Conservation (phyloP, 2,797 vertebrate species). For the Coranthus polyacanthus region DNA sequence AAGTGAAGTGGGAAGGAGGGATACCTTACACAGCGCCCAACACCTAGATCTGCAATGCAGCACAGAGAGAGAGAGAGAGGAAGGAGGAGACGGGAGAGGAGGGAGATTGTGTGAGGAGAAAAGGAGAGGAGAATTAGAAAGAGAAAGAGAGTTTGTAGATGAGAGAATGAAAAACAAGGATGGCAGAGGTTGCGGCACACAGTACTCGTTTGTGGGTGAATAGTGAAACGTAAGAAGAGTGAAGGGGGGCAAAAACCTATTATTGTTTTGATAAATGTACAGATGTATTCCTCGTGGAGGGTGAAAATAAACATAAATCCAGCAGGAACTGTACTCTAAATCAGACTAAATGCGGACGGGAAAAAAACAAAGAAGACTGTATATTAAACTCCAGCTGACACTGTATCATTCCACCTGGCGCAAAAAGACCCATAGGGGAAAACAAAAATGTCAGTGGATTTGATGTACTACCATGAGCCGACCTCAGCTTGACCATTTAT, state of each 20-base stretch:
- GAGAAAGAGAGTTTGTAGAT: conserved; percentile 28
- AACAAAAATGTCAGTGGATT: conserved; percentile 59
- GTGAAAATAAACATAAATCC: conserved; percentile 30
- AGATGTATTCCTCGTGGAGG: conserved; percentile 5
- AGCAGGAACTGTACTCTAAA: conserved; percentile 25
- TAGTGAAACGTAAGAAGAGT: conserved; percentile 1
- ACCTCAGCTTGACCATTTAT: conserved; percentile 71
- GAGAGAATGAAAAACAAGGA: conserved; percentile 12
- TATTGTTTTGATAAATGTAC: conserved; percentile 31
- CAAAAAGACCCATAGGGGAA: conserved; percentile 51
- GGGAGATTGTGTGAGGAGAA: conserved; percentile 34
- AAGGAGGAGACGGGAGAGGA: conserved; percentile 22
- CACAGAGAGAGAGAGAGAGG: conserved; percentile 54
- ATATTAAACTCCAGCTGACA: conserved; percentile 50
- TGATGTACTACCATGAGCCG: conserved; percentile 66
- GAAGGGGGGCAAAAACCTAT: not conserved
- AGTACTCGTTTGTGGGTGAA: conserved; percentile 12
- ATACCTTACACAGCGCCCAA: conserved; percentile 74
- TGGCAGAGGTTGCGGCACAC: conserved; percentile 3
- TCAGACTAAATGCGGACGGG: conserved; percentile 25
- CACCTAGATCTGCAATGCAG: conserved; percentile 85
- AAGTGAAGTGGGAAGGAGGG: conserved; percentile 71
- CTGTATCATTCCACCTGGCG: conserved; percentile 47
- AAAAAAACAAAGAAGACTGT: conserved; percentile 7
- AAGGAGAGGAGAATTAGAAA: conserved; percentile 27